Evolutionary conservation across 2,888 invertebrate genomes (phyloP), one percentile per base, ranked within the genome.

Genomic region (Mongoloraphidia duomilia): DNA sequence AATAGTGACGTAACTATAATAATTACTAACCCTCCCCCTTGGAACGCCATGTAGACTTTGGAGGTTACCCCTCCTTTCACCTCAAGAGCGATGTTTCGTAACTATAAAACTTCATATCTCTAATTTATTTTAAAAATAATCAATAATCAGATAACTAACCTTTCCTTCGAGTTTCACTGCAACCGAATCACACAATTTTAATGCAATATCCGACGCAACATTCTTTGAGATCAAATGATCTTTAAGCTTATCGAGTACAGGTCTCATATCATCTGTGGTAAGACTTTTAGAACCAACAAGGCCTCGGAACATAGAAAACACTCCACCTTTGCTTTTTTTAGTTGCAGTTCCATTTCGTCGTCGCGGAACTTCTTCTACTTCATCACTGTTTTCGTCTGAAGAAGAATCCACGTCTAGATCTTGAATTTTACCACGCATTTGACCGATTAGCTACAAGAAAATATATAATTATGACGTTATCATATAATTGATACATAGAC

Each of bases 151-250:
- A 41, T 34, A 46, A 40, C 56, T 53, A 46, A 79, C 77, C 69
- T 88, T 92, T 52, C 97, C 97, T 63, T 93, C 89, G 34, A 97
- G 73, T 64, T 92, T 92, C 2, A 76, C 74, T 11, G 88, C 83
- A 1, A 97, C 92, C 0, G 94, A 94, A 49, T 94, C 89, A 65
- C 96, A 96, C 26, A 99, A 73, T 64, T 94, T 95, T 53, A 77
- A 76, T 1, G 98, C 84, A 60, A 99, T 96, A 59, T 99, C 97
- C 0, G 93, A 70, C 10, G 98, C 98, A 0, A 99, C 98, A 68
- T 99, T 99, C 70, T 99, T 99, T 0, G 80, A 75, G 58, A 98
- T 96, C 49, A 99, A 75, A 65, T 95, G 96, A 65, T 97, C 96
- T 52, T 85, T 85, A 71, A 99, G 75, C 68, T 95, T 93, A 45